Conservation (phyloP, 2,113 vertebrate species). For the Dasyurus viverrinus region DNA sequence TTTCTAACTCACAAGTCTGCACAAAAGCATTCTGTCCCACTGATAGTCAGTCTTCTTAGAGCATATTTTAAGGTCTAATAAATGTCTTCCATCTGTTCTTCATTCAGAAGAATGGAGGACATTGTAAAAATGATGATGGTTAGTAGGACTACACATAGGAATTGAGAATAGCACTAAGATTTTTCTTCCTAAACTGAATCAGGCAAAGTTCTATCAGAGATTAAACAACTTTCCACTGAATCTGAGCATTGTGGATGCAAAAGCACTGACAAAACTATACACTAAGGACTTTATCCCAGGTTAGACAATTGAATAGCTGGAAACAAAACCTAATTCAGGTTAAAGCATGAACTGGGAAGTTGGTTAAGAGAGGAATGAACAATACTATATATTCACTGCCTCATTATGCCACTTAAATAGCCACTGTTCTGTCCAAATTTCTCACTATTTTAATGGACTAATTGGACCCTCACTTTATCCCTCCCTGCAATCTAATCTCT, state of each 20-base stretch:
- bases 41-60: slow-evolving; percentile 44
- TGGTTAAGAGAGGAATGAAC: background rate
- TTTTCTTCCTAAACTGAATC: background rate
- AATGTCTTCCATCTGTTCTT: slow-evolving; percentile 48
- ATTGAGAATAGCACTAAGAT: background rate
- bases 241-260: background rate
- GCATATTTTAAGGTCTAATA: slow-evolving; percentile 44
- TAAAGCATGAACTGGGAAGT: background rate
- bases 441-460: background rate
- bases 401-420: background rate
- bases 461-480: background rate
- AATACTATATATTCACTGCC: background rate
- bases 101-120: slow-evolving; percentile 17
- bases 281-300: background rate
- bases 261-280: background rate
- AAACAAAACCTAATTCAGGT: background rate
- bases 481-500: background rate
- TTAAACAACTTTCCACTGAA: background rate
- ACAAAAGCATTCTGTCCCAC: slow-evolving; percentile 56
- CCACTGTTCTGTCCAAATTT: background rate
- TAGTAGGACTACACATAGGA: slow-evolving; percentile 49
- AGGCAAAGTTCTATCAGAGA: background rate
- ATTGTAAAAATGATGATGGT: slow-evolving; percentile 52
- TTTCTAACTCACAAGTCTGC: slow-evolving; percentile 68
- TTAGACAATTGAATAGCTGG: background rate